Conservation (phyloP, 2,797 vertebrate genomes). For the Manis pentadactyla region DNA sequence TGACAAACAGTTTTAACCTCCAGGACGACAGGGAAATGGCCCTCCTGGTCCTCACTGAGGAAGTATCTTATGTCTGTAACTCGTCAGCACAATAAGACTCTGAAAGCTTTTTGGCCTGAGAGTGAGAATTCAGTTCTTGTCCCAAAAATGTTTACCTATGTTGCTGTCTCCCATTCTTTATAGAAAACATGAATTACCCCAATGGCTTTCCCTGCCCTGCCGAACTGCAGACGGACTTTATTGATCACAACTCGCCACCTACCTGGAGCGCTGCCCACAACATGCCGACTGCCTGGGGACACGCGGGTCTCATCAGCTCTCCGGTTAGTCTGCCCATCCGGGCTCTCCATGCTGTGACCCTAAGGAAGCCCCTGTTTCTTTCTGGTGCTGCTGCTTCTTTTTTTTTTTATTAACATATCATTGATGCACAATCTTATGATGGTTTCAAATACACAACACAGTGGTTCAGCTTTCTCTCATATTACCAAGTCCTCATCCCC, state of each 20-base stretch:
- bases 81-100: background rate
- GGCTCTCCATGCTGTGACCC: background rate
- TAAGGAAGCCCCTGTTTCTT: fast-evolving
- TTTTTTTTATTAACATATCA: too few species aligned
- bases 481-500: too few species aligned
- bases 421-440: too few species aligned
- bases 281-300: constrained; percentile 91
- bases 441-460: too few species aligned
- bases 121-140: background rate
- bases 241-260: constrained; percentile 85
- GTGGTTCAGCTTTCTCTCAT: too few species aligned
- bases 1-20: background rate
- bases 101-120: background rate
- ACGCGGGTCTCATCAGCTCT: constrained; percentile 89
- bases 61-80: background rate
- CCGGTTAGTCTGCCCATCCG: constrained; percentile 82
- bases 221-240: constrained; percentile 88
- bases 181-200: constrained; percentile 94
- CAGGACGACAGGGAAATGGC: background rate
- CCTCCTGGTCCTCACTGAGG: background rate
- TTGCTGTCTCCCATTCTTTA: constrained; percentile 29
- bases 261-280: constrained; percentile 85
- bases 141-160: background rate
- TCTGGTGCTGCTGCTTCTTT: too few species aligned
- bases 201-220: constrained; percentile 89